These are phyloP conservation scores for Narcine bancroftii DNA, from an alignment of 2,113 vertebrate genomes.

Conservation along the genomic window DNA sequence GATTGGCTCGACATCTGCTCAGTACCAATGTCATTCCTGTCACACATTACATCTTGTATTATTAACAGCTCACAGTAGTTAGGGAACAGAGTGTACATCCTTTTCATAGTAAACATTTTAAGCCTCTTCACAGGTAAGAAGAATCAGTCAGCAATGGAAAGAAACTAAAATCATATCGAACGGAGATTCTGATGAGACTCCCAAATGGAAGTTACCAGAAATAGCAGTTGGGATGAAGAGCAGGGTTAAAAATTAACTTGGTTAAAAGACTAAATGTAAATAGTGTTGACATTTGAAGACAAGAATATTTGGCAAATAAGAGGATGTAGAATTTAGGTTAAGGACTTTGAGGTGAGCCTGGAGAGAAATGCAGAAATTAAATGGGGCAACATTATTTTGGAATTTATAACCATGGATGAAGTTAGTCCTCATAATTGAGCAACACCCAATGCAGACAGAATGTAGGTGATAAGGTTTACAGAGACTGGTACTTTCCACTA, in stretches of 20 bases:
- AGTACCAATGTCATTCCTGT: background rate
- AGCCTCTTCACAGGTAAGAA: background rate
- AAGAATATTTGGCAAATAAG: background rate
- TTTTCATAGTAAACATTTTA: background rate
- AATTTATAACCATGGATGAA: background rate
- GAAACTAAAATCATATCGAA: background rate
- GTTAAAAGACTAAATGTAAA: background rate
- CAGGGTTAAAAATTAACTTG: background rate
- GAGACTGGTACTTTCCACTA: background rate
- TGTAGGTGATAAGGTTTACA: background rate
- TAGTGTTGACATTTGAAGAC: background rate
- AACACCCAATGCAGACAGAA: background rate
- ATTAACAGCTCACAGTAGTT: background rate
- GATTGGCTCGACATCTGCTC: background rate
- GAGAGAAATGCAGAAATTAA: background rate
- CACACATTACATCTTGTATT: background rate
- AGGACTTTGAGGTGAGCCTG: background rate
- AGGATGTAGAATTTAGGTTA: background rate
- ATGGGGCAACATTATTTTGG: too few species aligned
- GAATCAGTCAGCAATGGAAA: background rate
- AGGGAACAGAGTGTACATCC: background rate
- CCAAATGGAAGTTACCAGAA: background rate
- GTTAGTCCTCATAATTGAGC: background rate
- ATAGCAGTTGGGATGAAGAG: background rate
- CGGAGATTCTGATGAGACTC: background rate